Evolutionary conservation across 2,888 invertebrate species (phyloP), one percentile per base, ranked within the genome.

Genomic region (Nemoura dubitans): DNA sequence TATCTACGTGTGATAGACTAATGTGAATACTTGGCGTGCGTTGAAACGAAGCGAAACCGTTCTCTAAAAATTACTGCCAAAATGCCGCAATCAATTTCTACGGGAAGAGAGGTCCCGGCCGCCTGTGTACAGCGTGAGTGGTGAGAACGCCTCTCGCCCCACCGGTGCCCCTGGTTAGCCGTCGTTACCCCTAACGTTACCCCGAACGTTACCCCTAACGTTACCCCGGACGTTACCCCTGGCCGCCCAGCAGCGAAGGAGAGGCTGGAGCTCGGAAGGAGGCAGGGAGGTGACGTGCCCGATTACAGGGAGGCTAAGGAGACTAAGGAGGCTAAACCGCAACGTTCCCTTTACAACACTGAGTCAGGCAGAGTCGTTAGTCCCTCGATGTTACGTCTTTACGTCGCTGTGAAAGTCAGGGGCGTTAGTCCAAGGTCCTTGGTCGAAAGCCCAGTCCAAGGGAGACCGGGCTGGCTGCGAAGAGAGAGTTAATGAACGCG

Each of bases 161-260:
- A 59, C 59, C 59, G 21, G 59, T 36, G 3, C 36, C 36, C 3
- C 36, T 3, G 10, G 36, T 36, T 36, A 36, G 36, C 36, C 36
- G 36, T 36, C 3, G 36, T 59, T 59, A 59, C 59, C 59, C 59
- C 16, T 14, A 14, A 59, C 16, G 59, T 59, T 59, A 59, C 59
- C 36, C 59, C 59, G 21, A 59, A n/a, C 5, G 36, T 36, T 36
- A 36, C 36, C 59, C 21, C 1, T 59, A 14, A 59, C 16, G 59
- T 59, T 59, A 59, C 21, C 59, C 59, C 2, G 36, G 36, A n/a
- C n/a, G 36, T 36, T 36, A 36, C 59, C 59, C 59, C 59, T 59
- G 59, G 59, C 59, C 59, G 59, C 59, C 59, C 59, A 59, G 59
- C 59, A 59, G 59, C 59, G 59, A 59, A 59, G 59, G 59, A 59